Evolutionary conservation across 2,113 vertebrate species (phyloP), one percentile per base, ranked within the genome.

Genomic region (Ictalurus punctatus): DNA sequence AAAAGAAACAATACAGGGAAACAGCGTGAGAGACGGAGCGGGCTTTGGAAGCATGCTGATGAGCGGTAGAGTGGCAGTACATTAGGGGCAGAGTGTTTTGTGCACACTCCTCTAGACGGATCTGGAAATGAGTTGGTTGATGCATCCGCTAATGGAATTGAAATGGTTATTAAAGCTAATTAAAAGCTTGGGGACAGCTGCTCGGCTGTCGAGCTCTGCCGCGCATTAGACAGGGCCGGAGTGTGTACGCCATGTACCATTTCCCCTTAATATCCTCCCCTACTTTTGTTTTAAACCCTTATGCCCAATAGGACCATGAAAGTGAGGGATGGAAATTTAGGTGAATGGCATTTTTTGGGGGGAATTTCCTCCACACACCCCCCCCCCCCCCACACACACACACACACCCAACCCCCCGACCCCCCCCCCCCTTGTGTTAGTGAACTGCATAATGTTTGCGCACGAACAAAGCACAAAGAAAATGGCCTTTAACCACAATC

Each of bases 121-220:
- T 90, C 90, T 89, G 88, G 80, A 90, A 90, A 92, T 89, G 92
- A 91, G 88, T 89, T 89, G 90, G 92, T 92, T 93, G 93, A 92
- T 93, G 93, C 93, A 93, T 95, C 88, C 93, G 91, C 94, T 95
- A 95, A 95, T 95, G 95, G 95, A 95, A 95, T 86, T 95, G 94
- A 95, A 95, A 95, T 95, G 93, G 94, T 95, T 95, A 94, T 95
- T 94, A 95, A 90, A 91, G 92, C 93, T 95, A 94, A 95, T 96
- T 95, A 96, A 96, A 94, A 95, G 94, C 93, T 93, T 73, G 88
- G 93, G 93, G 94, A 95, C 94, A 94, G 95, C 94, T 95, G 95
- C 94, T 93, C 93, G 93, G 93, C 92, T 92, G 91, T 91, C 92
- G 92, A 91, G 91, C 90, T 91, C 92, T 80, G 82, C 92, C 85